Evolutionary conservation across 2,113 vertebrate genomes (phyloP).

Genomic region (Aplodontia rufa): DNA sequence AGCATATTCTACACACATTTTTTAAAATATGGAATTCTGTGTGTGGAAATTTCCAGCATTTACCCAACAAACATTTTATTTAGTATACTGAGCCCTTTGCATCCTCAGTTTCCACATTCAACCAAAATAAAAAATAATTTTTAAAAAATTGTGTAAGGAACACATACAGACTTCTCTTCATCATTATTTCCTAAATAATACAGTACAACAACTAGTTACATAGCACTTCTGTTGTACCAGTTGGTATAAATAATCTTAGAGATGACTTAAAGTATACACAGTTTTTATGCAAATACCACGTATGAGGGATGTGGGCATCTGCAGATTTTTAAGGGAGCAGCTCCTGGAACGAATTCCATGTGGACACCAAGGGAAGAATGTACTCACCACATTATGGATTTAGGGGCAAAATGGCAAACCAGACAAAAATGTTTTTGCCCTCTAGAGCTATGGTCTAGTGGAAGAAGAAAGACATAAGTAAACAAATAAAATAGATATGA

Average conservation of each 20-base stretch:
- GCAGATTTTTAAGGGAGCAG: neutral
- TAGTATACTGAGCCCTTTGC: neutral
- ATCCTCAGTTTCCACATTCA: neutral
- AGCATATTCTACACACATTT: neutral
- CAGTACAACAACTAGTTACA: neutral
- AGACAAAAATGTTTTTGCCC: neutral
- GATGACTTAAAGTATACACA: neutral
- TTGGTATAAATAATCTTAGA: neutral
- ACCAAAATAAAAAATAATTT: neutral
- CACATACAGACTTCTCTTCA: neutral
- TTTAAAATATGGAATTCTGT: slow-evolving; percentile 1
- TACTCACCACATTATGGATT: neutral
- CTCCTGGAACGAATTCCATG: neutral
- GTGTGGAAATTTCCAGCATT: neutral
- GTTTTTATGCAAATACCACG: neutral
- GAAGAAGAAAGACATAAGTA: neutral
- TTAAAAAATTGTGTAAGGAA: neutral
- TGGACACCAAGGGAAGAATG: neutral
- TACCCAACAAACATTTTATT: neutral
- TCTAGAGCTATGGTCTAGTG: neutral
- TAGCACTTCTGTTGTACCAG: neutral
- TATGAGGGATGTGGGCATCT: neutral
- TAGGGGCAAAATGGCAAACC: neutral
- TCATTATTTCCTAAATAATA: neutral
- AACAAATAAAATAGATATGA: neutral